These are phyloP conservation scores for Pseudopleuronectes americanus DNA, from an alignment of 2,797 vertebrate species.

Conservation along the genomic window DNA sequence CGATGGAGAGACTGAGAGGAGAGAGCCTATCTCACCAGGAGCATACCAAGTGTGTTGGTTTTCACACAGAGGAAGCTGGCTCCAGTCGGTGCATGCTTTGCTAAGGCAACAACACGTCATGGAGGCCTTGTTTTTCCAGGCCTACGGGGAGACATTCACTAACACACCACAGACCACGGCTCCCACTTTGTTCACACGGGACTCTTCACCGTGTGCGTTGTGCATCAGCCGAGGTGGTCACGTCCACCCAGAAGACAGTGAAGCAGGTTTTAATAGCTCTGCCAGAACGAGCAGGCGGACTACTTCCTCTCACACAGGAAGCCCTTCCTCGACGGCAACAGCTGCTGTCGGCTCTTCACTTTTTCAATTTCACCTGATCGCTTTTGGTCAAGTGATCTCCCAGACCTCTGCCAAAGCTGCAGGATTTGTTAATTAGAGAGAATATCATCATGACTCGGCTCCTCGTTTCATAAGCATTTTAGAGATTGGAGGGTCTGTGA, in stretches of 20 bases:
- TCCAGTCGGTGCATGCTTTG: slow-evolving; percentile 47
- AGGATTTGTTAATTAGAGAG: not conserved
- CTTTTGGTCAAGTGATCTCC: slow-evolving; percentile 94
- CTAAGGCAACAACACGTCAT: slow-evolving; percentile 60
- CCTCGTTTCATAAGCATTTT: not conserved
- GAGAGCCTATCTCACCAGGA: slow-evolving; percentile 48
- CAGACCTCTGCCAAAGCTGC: not conserved
- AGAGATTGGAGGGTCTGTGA: not conserved
- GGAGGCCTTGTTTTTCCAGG: slow-evolving; percentile 57
- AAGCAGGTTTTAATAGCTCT: slow-evolving; percentile 5
- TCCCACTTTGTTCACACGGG: slow-evolving; percentile 43
- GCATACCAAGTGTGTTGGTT: slow-evolving; percentile 71
- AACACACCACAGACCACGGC: slow-evolving; percentile 35
- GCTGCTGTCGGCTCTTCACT: slow-evolving; percentile 92
- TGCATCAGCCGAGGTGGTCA: slow-evolving; percentile 21
- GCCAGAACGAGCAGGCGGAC: slow-evolving; percentile 96
- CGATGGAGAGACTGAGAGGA: slow-evolving; percentile 46
- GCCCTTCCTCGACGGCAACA: slow-evolving; percentile 92
- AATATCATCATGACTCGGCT: not conserved
- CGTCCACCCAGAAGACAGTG: slow-evolving; percentile 5
- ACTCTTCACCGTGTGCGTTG: slow-evolving; percentile 8
- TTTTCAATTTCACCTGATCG: slow-evolving; percentile 96
- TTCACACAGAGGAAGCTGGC: slow-evolving; percentile 53
- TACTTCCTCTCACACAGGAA: slow-evolving; percentile 99
- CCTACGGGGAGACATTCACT: slow-evolving; percentile 42